phyloP scores from a whole-genome alignment of 2,888 invertebrate genomes.

The Epirrhoe tristata region DNA sequence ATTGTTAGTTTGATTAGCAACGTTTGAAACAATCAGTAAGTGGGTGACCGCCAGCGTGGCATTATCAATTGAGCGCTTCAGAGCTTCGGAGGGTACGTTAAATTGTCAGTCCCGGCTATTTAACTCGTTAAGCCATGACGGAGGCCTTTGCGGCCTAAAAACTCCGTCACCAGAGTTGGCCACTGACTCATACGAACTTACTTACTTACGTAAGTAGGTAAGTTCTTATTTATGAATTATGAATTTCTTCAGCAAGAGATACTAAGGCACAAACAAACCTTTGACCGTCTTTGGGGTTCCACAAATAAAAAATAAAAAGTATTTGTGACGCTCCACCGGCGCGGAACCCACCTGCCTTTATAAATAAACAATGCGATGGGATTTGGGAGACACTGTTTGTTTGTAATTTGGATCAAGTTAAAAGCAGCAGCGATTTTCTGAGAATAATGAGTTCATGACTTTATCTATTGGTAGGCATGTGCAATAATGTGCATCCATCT shows the following conservation, averaged over 20 bases:
- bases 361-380: conserved; percentile 70
- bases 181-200: too few species aligned
- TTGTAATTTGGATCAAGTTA: conserved; percentile 7
- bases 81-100: too few species aligned
- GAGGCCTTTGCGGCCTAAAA: too few species aligned
- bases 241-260: not conserved
- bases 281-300: conserved; percentile 12
- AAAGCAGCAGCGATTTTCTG: conserved; percentile 1
- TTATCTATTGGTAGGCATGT: not conserved
- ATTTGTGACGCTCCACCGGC: conserved; percentile 21
- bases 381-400: conserved; percentile 39
- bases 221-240: not conserved
- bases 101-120: too few species aligned
- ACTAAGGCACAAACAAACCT: not conserved
- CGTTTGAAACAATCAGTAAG: too few species aligned
- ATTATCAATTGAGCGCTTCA: too few species aligned
- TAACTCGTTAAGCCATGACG: too few species aligned
- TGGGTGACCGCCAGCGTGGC: too few species aligned
- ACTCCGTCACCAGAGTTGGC: too few species aligned
- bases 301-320: conserved; percentile 14
- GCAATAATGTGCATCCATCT: too few species aligned
- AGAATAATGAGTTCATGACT: not conserved
- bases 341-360: conserved; percentile 54
- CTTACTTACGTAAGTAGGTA: too few species aligned
- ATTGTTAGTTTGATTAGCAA: too few species aligned